Evolutionary conservation across 2,888 invertebrate species (phyloP).

Genomic region (Agrochola macilenta): DNA sequence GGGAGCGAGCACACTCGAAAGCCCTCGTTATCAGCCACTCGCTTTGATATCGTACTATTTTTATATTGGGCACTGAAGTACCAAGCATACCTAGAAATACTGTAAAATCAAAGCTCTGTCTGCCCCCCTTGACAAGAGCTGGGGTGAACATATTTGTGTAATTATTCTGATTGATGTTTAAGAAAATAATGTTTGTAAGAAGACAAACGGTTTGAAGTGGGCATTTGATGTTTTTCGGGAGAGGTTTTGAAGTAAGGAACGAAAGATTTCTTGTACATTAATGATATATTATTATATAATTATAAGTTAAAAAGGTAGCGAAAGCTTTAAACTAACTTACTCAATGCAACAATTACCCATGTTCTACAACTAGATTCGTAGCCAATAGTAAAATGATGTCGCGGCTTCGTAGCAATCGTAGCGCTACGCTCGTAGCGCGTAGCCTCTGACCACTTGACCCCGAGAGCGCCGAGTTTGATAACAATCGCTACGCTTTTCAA

Average conservation of each 20-base stretch:
- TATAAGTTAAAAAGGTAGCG: too few relatives aligned
- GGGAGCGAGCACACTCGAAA: conserved; percentile 55
- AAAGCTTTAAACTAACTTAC: neutral
- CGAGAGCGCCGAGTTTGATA: neutral
- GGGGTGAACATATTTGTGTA: conserved; percentile 66
- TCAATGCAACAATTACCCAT: neutral
- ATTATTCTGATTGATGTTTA: conserved; percentile 67
- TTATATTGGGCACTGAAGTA: conserved; percentile 53
- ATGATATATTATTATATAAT: neutral
- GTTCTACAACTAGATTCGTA: neutral
- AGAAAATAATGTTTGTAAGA: conserved; percentile 49
- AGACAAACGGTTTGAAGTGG: conserved; percentile 32
- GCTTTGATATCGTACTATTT: conserved; percentile 64
- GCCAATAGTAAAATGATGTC: neutral
- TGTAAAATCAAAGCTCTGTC: conserved; percentile 39
- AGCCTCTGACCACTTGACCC: conserved; percentile 15
- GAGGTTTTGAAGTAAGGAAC: too few relatives aligned
- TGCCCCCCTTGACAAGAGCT: conserved; percentile 8
- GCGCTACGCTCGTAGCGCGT: conserved; percentile 22
- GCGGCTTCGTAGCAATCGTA: conserved; percentile 18
- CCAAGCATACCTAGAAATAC: conserved; percentile 39
- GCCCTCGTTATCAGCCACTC: conserved; percentile 64
- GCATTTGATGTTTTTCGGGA: neutral
- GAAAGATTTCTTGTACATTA: neutral
- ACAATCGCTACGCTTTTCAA: neutral